These are phyloP conservation scores for Actinostola sp. DNA, from an alignment of 92 coral and sea anemone species.

Conservation along the genomic window DNA sequence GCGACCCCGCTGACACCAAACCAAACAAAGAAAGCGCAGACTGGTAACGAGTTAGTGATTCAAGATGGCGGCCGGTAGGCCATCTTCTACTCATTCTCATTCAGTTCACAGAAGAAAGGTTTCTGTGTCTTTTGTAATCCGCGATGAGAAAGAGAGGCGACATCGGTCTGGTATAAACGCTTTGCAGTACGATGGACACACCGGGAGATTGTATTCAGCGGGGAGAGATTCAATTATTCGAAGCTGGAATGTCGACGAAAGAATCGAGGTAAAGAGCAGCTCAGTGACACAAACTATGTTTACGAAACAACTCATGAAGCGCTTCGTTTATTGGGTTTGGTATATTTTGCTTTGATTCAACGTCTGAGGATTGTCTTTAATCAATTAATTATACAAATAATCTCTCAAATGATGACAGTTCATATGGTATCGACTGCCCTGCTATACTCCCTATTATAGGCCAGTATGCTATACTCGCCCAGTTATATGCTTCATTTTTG, in stretches of 20 bases:
- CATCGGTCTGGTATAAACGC: slow-evolving; percentile 94
- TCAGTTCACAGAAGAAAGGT: slow-evolving; percentile 78
- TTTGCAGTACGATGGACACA: slow-evolving; percentile 68
- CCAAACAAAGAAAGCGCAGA: not conserved
- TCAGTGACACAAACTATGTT: too few relatives aligned
- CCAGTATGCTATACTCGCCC: too few relatives aligned
- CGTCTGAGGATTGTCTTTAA: too few relatives aligned
- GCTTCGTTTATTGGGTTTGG: too few relatives aligned
- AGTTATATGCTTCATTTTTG: too few relatives aligned
- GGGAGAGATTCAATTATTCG: slow-evolving; percentile 96
- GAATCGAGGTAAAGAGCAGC: slow-evolving; percentile 46
- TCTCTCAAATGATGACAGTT: too few relatives aligned
- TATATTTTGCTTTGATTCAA: not conserved
- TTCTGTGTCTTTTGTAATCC: slow-evolving; percentile 90
- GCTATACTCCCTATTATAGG: too few relatives aligned
- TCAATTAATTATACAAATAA: too few relatives aligned
- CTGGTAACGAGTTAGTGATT: slow-evolving; percentile 1
- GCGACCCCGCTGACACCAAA: too few relatives aligned
- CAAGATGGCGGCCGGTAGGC: slow-evolving; percentile 99
- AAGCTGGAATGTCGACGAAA: slow-evolving; percentile 81
- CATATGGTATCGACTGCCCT: too few relatives aligned
- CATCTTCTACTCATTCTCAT: slow-evolving; percentile 65
- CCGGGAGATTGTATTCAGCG: slow-evolving; percentile 81
- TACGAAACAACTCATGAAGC: too few relatives aligned
- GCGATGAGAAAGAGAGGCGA: slow-evolving; percentile 85